These are phyloP conservation scores for Agrochola lota DNA, from an alignment of 2,888 invertebrate genomes.

Conservation along the genomic window DNA sequence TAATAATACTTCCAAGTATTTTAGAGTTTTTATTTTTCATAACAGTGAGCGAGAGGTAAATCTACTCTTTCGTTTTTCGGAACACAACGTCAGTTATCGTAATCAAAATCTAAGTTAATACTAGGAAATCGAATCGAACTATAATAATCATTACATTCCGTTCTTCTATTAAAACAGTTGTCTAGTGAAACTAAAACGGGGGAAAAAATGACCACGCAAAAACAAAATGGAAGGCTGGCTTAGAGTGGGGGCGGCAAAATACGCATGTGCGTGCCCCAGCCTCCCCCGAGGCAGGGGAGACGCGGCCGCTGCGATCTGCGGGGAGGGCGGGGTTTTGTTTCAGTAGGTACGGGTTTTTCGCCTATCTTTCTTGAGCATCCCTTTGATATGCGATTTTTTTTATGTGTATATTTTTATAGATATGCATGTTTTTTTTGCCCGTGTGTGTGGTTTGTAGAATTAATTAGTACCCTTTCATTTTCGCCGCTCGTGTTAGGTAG, in stretches of 20 bases:
- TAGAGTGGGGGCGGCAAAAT: constrained; percentile 80
- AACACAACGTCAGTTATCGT: not conserved
- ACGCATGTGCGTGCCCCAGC: constrained; percentile 86
- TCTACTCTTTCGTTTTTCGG: not conserved
- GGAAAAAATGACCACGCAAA: constrained; percentile 75
- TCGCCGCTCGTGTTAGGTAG: constrained; percentile 73
- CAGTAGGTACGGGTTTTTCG: constrained; percentile 76
- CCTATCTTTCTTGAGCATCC: constrained; percentile 74
- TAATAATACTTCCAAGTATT: too few species aligned
- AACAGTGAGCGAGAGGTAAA: too few species aligned
- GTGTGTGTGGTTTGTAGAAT: constrained; percentile 80
- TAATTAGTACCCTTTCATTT: constrained; percentile 83
- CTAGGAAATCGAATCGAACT: not conserved
- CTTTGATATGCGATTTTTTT: constrained; percentile 67
- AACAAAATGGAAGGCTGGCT: constrained; percentile 88
- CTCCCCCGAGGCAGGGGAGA: constrained; percentile 66
- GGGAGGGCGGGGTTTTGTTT: constrained; percentile 74
- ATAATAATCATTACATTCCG: constrained; percentile 31
- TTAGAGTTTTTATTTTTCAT: too few species aligned
- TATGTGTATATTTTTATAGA: constrained; percentile 13
- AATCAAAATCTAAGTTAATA: not conserved
- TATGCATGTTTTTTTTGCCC: constrained; percentile 36
- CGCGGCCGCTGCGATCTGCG: constrained; percentile 62
- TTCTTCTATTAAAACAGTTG: constrained; percentile 61
- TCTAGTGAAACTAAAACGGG: constrained; percentile 68